Conservation (phyloP, 2,113 vertebrate species). For the Otus sunia region DNA sequence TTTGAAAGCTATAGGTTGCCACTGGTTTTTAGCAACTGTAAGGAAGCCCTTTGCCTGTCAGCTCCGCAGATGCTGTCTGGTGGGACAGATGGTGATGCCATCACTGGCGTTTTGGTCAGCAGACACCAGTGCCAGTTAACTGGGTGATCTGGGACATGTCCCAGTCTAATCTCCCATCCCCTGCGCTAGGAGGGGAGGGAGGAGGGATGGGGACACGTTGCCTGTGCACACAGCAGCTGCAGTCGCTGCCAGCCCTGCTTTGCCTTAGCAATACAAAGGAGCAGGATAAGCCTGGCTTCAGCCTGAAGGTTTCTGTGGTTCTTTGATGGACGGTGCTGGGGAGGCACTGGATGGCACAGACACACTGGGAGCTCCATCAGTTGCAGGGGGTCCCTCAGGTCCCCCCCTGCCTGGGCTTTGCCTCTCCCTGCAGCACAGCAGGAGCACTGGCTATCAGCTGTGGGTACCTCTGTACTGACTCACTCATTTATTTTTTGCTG, state of each 20-base stretch:
- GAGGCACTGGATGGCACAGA: not conserved
- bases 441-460: not conserved
- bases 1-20: not conserved
- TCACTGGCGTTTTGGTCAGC: rapidly evolving
- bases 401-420: not conserved
- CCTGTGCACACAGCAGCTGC: not conserved
- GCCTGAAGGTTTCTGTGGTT: not conserved
- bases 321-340: not conserved
- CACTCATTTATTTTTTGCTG: not conserved
- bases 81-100: not conserved
- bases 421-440: not conserved
- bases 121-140: not conserved
- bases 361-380: not conserved
- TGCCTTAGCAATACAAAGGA: not conserved
- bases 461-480: not conserved
- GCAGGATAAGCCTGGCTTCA: not conserved
- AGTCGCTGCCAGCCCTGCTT: not conserved
- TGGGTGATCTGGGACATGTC: not conserved
- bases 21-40: not conserved
- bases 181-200: not conserved
- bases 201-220: not conserved
- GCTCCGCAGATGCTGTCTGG: rapidly evolving
- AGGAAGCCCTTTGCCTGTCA: not conserved
- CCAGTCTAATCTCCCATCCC: not conserved
- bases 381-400: not conserved